Percentiles rank a stretch among this genome's conserved stretches.
phyloP scores from a whole-genome alignment of 2,113 vertebrate genomes.

The Ceyx melanurus region DNA sequence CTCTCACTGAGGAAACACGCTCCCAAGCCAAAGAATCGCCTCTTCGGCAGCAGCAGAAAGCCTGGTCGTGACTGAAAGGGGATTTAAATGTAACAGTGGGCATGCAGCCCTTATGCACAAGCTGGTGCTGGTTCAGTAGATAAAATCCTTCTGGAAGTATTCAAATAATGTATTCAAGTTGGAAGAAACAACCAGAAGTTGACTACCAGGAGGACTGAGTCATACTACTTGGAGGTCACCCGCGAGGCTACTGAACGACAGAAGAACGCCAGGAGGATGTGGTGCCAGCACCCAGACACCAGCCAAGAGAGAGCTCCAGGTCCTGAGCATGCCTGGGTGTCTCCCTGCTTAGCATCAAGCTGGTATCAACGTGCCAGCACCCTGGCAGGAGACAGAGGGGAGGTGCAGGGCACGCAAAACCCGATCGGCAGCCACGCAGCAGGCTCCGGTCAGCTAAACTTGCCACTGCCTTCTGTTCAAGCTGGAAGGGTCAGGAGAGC shows the following conservation, averaged over 20 bases:
- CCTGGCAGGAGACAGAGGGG: background rate
- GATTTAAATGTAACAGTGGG: background rate
- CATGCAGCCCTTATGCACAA: background rate
- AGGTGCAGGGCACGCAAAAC: background rate
- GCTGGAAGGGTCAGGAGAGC: background rate
- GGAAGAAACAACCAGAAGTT: constrained; percentile 35
- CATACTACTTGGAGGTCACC: constrained; percentile 26
- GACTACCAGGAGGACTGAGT: constrained; percentile 48
- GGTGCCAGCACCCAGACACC: background rate
- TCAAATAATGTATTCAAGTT: background rate
- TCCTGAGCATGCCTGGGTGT: background rate
- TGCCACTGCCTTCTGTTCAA: background rate
- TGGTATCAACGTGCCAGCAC: fast-evolving
- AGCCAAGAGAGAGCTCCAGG: fast-evolving
- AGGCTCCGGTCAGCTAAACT: background rate
- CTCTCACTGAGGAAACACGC: background rate
- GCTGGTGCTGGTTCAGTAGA: background rate
- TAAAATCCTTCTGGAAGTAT: constrained; percentile 1
- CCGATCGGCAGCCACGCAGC: fast-evolving
- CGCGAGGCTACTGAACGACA: constrained; percentile 8
- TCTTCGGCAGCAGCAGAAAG: background rate
- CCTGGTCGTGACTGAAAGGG: background rate
- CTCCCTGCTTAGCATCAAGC: background rate
- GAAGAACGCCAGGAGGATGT: background rate
- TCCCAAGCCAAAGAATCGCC: background rate